Base-by-base conservation (phyloP, 2,888 invertebrate genomes). In the Mythimna pallens region DNA sequence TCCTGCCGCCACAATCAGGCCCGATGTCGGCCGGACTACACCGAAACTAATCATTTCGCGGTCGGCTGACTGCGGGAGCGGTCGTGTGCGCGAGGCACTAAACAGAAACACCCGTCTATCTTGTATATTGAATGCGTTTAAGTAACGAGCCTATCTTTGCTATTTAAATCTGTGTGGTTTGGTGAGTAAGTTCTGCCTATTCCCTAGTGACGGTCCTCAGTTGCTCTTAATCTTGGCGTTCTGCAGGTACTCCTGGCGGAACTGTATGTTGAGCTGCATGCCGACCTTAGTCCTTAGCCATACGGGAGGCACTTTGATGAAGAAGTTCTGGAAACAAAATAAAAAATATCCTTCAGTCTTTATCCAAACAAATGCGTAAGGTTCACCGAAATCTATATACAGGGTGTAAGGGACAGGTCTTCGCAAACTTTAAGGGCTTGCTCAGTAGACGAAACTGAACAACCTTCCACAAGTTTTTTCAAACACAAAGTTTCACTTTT, bases 231-330 rank as follows among this genome's bases (percentile, higher is more conserved):
- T 73, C 71, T 91, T 93, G 30, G 86, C 86, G 68, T 93, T 95
- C 43, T 93, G 92, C 59, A 97, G 93, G 89, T 98, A 98, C 83
- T 98, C 98, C 57, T 96, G 91, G 17, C 97, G 93, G 83, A 98
- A 97, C 22, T 93, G 91, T 81, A 96, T 91, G 90, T 97, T 97
- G 86, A 98, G 87, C 5, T 93, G 86, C 14, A 94, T 94, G 2
- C 98, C 98, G 47, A 98, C 90, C 85, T 97, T 97, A 65, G 95
- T 97, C 80, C 98, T 93, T 3, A 97, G 83, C 97, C 97, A 97
- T 20, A 97, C 96, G 0, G 98, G 98, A 0, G 97, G 91, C 20
- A 97, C 83, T 70, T 96, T 95, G 1, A 97, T 95, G 86, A 97
- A 94, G 89, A 97, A 97, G 78, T 96, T 96, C 96, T 96, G 93